A percentile compares a stretch with the other conserved stretches of the same genome.
Conservation (phyloP, 2,888 invertebrate genomes). For the Ichneumoninae sp. region DNA sequence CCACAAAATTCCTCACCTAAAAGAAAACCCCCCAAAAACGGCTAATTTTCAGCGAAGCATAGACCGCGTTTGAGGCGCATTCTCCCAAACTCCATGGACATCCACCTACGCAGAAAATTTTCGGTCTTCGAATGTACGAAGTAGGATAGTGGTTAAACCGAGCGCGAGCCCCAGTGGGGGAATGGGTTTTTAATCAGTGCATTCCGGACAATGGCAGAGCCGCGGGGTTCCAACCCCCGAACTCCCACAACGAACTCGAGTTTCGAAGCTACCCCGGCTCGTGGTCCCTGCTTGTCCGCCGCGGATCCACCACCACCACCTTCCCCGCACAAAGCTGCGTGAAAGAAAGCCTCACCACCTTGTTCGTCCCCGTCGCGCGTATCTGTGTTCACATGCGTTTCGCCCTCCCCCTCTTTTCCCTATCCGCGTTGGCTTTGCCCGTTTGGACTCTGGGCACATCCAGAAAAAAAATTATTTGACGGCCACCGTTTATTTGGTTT, state of each 20-base stretch:
- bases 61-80: constrained; percentile 14
- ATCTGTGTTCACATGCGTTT: constrained; percentile 62
- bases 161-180: constrained; percentile 71
- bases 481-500: too few species aligned
- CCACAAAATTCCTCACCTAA: background rate
- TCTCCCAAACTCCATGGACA: constrained; percentile 17
- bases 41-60: constrained; percentile 17
- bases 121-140: constrained; percentile 21
- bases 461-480: too few species aligned
- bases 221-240: constrained; percentile 75
- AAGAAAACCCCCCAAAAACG: background rate
- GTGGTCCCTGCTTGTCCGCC: constrained; percentile 40
- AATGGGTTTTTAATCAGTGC: constrained; percentile 84
- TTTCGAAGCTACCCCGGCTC: constrained; percentile 54
- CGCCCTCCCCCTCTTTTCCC: constrained; percentile 50
- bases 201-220: constrained; percentile 81
- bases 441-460: constrained; percentile 49
- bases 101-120: constrained; percentile 62
- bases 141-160: constrained; percentile 64
- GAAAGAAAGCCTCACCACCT: constrained; percentile 75
- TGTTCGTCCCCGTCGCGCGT: constrained; percentile 76
- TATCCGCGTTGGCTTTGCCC: constrained; percentile 57
- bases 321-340: background rate
- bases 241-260: constrained; percentile 64
- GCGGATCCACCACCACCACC: background rate